Conservation (phyloP, 2,113 vertebrate species). For the Caloenas nicobarica region DNA sequence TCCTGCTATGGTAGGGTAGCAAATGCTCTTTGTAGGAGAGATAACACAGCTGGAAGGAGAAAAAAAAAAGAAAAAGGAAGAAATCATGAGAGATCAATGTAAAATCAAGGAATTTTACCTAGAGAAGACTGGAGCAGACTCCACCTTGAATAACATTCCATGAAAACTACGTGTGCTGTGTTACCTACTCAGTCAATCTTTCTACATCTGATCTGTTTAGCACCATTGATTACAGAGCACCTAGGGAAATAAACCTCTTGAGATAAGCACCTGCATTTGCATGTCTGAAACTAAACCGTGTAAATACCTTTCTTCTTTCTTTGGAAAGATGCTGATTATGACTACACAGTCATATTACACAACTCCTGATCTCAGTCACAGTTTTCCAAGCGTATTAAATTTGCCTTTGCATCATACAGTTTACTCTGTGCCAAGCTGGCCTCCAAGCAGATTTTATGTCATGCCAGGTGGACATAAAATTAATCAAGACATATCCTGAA, state of each 20-base stretch:
- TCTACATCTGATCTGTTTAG: neutral
- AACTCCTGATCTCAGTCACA: neutral
- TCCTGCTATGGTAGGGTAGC: neutral
- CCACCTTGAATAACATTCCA: neutral
- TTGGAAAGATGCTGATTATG: neutral
- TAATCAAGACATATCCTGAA: neutral
- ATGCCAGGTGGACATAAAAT: neutral
- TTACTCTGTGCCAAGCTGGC: neutral
- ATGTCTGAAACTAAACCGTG: neutral
- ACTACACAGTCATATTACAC: neutral
- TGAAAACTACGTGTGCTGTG: neutral
- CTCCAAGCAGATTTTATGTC: neutral
- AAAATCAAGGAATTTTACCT: neutral
- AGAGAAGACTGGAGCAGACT: neutral
- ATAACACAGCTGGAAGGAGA: neutral
- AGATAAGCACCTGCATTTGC: neutral
- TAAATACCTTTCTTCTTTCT: neutral
- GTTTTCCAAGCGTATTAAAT: neutral
- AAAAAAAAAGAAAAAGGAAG: neutral
- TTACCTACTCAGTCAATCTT: neutral
- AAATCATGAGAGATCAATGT: neutral
- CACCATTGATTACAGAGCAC: neutral
- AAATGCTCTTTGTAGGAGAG: neutral
- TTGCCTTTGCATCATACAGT: neutral
- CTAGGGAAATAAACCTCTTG: neutral